Percentiles rank a stretch among this genome's conserved stretches.
phyloP scores from a whole-genome alignment of 2,888 invertebrate genomes.

The Allacma fusca region DNA sequence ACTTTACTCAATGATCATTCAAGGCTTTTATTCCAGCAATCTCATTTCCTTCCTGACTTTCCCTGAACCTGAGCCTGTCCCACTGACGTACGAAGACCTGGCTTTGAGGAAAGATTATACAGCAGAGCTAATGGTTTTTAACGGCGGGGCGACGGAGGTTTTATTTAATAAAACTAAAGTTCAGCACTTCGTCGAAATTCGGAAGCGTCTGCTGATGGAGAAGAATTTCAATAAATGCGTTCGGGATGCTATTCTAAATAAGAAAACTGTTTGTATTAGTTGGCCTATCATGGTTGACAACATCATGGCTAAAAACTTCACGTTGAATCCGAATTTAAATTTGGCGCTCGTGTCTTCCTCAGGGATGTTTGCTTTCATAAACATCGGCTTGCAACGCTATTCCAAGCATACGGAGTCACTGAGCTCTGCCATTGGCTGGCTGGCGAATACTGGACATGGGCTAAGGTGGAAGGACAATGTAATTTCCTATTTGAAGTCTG shows the following conservation, averaged over 20 bases:
- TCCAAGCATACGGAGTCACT: too few relatives aligned
- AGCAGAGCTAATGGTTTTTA: not conserved
- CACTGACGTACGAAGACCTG: conserved; percentile 1
- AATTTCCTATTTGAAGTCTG: too few relatives aligned
- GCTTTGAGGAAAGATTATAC: not conserved
- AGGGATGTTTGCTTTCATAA: too few relatives aligned
- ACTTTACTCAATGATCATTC: conserved; percentile 8
- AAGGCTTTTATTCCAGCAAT: not conserved
- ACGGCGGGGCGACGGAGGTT: not conserved
- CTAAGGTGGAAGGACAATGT: too few relatives aligned
- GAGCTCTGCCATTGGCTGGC: too few relatives aligned
- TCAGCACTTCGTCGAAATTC: not conserved
- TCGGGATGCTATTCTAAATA: not conserved
- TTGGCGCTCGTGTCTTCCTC: too few relatives aligned
- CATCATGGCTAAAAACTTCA: not conserved
- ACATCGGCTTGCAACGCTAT: too few relatives aligned
- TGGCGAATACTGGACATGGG: too few relatives aligned
- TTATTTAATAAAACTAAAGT: not conserved
- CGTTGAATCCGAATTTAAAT: not conserved
- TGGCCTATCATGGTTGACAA: not conserved
- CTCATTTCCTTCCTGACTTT: conserved; percentile 33
- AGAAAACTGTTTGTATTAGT: conserved; percentile 14
- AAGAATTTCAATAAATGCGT: not conserved
- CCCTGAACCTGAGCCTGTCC: conserved; percentile 23
- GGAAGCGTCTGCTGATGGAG: not conserved